Conservation (phyloP, 2,113 vertebrate species). For the Gulo gulo region DNA sequence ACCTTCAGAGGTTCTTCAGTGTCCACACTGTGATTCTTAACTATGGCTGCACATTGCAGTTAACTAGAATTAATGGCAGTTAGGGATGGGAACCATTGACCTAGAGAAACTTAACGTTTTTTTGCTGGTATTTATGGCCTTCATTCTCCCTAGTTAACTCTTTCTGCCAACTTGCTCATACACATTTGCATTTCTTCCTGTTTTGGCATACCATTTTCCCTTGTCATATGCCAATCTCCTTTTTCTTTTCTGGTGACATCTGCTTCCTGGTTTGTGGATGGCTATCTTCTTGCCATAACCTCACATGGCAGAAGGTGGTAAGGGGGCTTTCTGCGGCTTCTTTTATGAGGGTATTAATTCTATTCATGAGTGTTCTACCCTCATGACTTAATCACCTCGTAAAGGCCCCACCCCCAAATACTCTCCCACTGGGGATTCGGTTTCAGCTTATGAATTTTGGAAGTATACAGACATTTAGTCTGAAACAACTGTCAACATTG, state of each 20-base stretch:
- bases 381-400: not conserved
- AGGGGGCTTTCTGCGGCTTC: not conserved
- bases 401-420: not conserved
- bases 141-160: not conserved
- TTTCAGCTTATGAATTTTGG: conserved; percentile 8
- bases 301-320: not conserved
- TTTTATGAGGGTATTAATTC: not conserved
- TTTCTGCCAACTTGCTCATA: not conserved
- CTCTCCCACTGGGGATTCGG: not conserved
- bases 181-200: not conserved
- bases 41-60: not conserved
- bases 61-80: not conserved
- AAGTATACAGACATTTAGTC: not conserved
- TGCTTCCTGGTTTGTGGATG: not conserved
- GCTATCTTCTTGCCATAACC: not conserved
- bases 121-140: not conserved
- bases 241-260: conserved; percentile 11
- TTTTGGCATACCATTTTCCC: not conserved
- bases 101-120: not conserved
- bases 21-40: not conserved
- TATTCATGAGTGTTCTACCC: not conserved
- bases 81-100: not conserved
- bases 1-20: not conserved
- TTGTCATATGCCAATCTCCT: not conserved
- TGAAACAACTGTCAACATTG: not conserved